Percentiles rank a stretch among this genome's conserved stretches.
Evolutionary conservation across 2,797 vertebrate genomes (phyloP).

Genomic region (Enteromius unitaeniatus): DNA sequence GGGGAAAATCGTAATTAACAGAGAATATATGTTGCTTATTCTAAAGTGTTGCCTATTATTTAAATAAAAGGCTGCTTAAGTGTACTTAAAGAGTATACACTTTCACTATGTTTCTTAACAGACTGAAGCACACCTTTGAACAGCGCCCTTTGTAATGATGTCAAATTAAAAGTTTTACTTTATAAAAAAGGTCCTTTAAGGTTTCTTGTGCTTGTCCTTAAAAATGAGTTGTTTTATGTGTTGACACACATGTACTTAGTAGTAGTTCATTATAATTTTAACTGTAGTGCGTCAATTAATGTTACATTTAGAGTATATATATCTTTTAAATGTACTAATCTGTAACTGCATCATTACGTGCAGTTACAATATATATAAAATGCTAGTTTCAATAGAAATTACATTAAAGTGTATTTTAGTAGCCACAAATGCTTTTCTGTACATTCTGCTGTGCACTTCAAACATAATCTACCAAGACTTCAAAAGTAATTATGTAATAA

Average conservation of each 20-base stretch:
- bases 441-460: neutral
- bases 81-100: neutral
- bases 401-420: neutral
- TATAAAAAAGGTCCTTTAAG: neutral
- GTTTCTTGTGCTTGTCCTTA: neutral
- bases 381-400: neutral
- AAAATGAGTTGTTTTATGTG: neutral
- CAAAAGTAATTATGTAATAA: neutral
- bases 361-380: neutral
- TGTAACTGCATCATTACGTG: neutral
- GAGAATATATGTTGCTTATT: neutral
- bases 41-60: neutral
- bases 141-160: neutral
- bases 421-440: neutral
- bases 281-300: no score
- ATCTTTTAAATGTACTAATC: no score
- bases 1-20: neutral
- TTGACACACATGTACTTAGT: neutral
- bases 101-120: no score
- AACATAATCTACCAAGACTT: neutral
- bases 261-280: neutral
- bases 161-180: neutral
- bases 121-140: neutral
- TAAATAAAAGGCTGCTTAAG: neutral
- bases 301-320: no score